Percentiles rank a stretch among this genome's conserved stretches.
These are phyloP conservation scores for Mactra quadrangularis DNA, from an alignment of 1,140 invertebrate species.

Conservation along the genomic window DNA sequence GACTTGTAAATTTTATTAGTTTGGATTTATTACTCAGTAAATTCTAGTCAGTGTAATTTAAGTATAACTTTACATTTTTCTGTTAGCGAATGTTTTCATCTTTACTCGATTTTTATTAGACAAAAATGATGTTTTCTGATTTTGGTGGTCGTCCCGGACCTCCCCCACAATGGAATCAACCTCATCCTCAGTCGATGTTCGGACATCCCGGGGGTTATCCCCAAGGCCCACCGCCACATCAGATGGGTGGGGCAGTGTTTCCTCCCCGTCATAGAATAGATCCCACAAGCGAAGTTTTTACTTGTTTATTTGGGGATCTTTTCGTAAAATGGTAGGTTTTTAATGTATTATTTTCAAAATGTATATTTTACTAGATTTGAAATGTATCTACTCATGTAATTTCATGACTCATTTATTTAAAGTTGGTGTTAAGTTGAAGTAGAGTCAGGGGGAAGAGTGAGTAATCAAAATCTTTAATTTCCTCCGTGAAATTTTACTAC, in stretches of 20 bases:
- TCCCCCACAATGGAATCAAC: slow-evolving; percentile 60
- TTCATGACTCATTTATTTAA: too few species aligned
- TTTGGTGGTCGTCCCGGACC: slow-evolving; percentile 66
- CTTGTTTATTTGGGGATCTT: slow-evolving; percentile 80
- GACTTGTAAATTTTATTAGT: too few species aligned
- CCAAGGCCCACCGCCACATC: slow-evolving; percentile 44
- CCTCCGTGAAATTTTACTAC: too few species aligned
- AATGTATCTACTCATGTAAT: too few species aligned
- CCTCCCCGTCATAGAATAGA: slow-evolving; percentile 72
- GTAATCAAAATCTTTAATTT: too few species aligned
- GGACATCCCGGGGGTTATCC: slow-evolving; percentile 62
- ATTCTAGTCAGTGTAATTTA: too few species aligned
- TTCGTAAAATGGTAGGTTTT: slow-evolving; percentile 80
- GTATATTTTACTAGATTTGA: too few species aligned
- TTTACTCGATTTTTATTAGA: background rate
- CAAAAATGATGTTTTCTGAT: slow-evolving; percentile 73
- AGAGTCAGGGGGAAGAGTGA: too few species aligned
- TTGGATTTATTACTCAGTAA: too few species aligned
- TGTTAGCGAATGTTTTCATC: background rate
- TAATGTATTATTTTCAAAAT: background rate
- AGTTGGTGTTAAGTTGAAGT: too few species aligned
- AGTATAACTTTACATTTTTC: background rate
- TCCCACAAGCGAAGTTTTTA: slow-evolving; percentile 80
- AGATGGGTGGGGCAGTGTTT: slow-evolving; percentile 41
- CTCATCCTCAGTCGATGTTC: slow-evolving; percentile 35